Conservation (phyloP, 2,113 vertebrate genomes). For the Lipotes vexillifer region DNA sequence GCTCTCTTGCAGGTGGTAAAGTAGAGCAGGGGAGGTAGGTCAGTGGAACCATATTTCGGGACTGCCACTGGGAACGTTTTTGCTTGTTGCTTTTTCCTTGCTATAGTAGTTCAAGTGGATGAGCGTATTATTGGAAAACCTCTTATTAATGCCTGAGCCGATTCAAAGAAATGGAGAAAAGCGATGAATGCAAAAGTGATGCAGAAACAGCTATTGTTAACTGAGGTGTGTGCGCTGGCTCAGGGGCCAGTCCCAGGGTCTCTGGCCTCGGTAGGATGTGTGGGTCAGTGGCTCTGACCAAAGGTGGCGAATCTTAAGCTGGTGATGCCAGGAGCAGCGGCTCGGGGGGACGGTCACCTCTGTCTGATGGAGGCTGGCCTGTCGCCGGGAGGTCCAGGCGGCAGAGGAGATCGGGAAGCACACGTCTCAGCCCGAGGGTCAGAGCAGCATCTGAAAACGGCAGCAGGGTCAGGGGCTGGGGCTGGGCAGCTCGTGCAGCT, state of each 20-base stretch:
- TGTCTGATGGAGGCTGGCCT: background rate
- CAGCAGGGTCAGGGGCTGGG: accelerated
- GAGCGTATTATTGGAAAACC: background rate
- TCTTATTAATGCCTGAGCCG: background rate
- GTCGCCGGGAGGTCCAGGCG: accelerated
- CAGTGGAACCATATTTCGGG: background rate
- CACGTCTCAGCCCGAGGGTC: accelerated
- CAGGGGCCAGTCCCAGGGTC: too few relatives aligned
- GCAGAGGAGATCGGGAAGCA: accelerated
- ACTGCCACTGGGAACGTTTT: background rate
- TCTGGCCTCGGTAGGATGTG: accelerated
- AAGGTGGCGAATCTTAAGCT: accelerated
- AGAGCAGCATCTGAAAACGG: too few relatives aligned
- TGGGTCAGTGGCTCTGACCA: accelerated
- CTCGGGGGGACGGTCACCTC: accelerated
- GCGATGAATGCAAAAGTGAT: accelerated
- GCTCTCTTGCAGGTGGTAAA: background rate
- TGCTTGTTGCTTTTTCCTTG: background rate
- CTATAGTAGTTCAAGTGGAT: background rate
- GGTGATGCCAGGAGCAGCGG: accelerated
- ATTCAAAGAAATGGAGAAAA: background rate
- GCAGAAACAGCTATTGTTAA: accelerated
- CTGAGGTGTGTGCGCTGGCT: accelerated
- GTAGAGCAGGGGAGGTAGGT: background rate
- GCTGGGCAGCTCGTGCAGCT: accelerated